Conservation (phyloP, 2,888 invertebrate species). For the Oeneis ivallda region DNA sequence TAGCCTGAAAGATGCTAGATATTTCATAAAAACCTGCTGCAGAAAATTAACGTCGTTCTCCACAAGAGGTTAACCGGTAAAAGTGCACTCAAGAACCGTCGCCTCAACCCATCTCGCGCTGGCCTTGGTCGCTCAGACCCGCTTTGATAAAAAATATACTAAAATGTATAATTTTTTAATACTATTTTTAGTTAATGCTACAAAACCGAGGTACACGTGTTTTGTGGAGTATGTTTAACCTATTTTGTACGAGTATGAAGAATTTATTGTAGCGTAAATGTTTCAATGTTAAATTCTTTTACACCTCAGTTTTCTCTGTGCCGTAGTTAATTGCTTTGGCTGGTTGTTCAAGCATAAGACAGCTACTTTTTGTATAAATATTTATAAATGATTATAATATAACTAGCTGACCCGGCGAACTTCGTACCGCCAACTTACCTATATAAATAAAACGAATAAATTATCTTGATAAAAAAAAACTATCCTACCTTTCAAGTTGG, state of each 20-base stretch:
- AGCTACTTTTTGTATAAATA: too few relatives aligned
- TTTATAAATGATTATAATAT: too few relatives aligned
- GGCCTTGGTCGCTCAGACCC: slow-evolving; percentile 31
- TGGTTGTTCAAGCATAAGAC: background rate
- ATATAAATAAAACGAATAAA: too few relatives aligned
- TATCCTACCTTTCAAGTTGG: too few relatives aligned
- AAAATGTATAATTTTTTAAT: slow-evolving; percentile 19
- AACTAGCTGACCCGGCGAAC: too few relatives aligned
- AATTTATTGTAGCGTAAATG: background rate
- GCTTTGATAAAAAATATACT: slow-evolving; percentile 34
- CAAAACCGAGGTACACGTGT: slow-evolving; percentile 11
- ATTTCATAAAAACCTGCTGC: background rate
- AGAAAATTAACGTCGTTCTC: slow-evolving; percentile 29
- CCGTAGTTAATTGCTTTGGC: background rate
- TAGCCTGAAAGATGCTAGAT: background rate
- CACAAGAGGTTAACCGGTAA: slow-evolving; percentile 27
- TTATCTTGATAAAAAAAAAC: too few relatives aligned
- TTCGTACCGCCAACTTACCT: too few relatives aligned
- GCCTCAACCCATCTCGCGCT: slow-evolving; percentile 27
- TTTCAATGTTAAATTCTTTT: slow-evolving; percentile 5
- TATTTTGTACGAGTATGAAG: slow-evolving; percentile 18
- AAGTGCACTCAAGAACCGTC: slow-evolving; percentile 25
- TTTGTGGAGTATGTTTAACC: slow-evolving; percentile 31
- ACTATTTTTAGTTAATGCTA: slow-evolving; percentile 15
- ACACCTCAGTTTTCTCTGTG: background rate